Conservation (phyloP, 2,113 vertebrate genomes). For the Neotoma lepida region DNA sequence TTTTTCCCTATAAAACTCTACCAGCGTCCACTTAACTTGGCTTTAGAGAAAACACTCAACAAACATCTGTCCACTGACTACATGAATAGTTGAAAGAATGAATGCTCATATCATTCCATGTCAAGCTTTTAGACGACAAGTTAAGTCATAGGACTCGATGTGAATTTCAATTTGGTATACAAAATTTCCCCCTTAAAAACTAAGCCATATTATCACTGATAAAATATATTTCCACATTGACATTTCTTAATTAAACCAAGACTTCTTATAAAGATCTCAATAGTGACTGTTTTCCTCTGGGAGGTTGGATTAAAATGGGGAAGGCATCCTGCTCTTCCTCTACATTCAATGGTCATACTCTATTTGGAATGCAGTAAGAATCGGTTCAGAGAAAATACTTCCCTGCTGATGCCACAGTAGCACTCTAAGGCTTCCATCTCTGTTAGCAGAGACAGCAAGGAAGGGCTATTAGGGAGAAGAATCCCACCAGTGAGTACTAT, state of each 20-base stretch:
- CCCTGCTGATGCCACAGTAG: constrained; percentile 35
- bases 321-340: neutral
- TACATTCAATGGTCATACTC: neutral
- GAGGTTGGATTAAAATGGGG: neutral
- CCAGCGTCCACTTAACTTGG: neutral
- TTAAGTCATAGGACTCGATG: neutral
- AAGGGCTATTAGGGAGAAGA: constrained; percentile 61
- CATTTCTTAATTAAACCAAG: neutral
- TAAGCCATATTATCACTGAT: neutral
- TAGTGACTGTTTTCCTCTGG: no score
- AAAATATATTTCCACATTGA: neutral
- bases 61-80: neutral
- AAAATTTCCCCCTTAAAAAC: constrained; percentile 26
- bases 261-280: constrained; percentile 16
- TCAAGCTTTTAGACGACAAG: neutral
- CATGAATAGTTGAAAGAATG: neutral
- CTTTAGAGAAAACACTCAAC: neutral
- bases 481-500: neutral
- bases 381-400: constrained; percentile 50
- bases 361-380: neutral
- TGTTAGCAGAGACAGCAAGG: constrained; percentile 46
- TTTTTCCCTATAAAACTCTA: neutral
- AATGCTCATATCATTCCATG: neutral
- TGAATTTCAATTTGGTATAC: neutral
- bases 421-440: constrained; percentile 60